Conservation (phyloP, 1,140 invertebrate species). For the Drosophila bipectinata region DNA sequence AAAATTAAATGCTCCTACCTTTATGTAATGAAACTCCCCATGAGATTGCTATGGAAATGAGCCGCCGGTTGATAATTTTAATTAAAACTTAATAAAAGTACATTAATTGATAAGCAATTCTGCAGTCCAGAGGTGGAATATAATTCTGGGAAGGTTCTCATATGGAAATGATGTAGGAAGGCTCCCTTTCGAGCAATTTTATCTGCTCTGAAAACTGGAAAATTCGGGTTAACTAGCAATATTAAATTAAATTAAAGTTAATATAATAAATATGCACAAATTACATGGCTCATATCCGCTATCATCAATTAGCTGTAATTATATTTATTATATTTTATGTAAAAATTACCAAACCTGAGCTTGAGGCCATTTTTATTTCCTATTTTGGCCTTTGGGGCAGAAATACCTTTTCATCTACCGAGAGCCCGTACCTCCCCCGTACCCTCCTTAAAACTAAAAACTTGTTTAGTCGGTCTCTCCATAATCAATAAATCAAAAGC, state of each 20-base stretch:
- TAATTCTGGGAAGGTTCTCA: constrained; percentile 33
- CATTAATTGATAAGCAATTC: constrained; percentile 37
- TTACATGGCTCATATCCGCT: not conserved
- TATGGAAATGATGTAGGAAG: constrained; percentile 8
- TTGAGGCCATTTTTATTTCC: constrained; percentile 31
- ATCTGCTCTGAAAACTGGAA: not conserved
- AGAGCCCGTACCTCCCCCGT: not conserved
- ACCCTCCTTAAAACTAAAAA: constrained; percentile 3
- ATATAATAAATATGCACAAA: not conserved
- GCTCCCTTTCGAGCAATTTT: not conserved
- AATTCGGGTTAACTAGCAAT: not conserved
- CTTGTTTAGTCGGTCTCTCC: constrained; percentile 1
- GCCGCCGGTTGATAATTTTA: constrained; percentile 22
- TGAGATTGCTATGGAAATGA: constrained; percentile 31
- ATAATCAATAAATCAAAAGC: constrained; percentile 45
- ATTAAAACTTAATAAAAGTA: constrained; percentile 19
- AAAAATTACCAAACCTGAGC: constrained; percentile 20
- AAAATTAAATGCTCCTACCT: constrained; percentile 1
- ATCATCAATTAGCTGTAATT: constrained; percentile 10
- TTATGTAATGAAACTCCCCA: constrained; percentile 22
- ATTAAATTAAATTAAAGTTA: not conserved
- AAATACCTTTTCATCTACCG: constrained; percentile 28
- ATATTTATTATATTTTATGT: constrained; percentile 14
- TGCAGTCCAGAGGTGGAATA: no score
- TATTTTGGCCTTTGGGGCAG: constrained; percentile 25